Base-by-base conservation (phyloP, 2,797 vertebrate species). In the Novumbra hubbsi region DNA sequence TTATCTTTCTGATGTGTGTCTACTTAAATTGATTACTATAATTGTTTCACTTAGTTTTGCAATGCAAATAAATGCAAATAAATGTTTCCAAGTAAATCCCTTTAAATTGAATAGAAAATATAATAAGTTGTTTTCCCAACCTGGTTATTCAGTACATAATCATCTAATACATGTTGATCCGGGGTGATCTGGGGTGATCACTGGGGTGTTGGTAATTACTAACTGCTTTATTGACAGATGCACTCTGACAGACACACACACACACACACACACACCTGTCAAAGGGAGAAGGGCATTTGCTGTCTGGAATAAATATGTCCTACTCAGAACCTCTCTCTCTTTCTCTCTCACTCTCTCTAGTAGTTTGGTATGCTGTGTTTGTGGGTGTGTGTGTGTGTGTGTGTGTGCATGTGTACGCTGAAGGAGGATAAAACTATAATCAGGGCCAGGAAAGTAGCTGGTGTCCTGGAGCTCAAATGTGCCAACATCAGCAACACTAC, bases 401-500 rank as follows among this genome's bases (percentile, higher is more conserved):
- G 80, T 85, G 81, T 83, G 80, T 72, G 72, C 41, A 12, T 45
- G 48, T 86, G 85, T 89, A 88, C 87, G 86, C 85, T 84, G 81
- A 73, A 73, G 84, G 83, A 82, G 87, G 83, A 91, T 91, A 90
- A 89, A 90, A 81, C 74, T 49, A 80, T 88, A 88, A 92, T 91
- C 91, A 89, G 86, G 85, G 88, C 85, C 88, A 88, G 81, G 85
- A 85, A 90, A 90, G 86, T 87, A 82, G 81, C 84, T 89, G 86
- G 85, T 85, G 88, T 91, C 85, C 86, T 89, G 84, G 73, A 87
- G 85, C 84, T 73, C 87, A 89, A 90, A 93, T 90, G 87, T 89
- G 88, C 90, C 88, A 87, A 86, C 89, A 87, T 91, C 89, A 89
- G 90, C 91, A 92, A 83, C 82, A 85, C 74, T 82, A 34, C 41